phyloP scores from a whole-genome alignment of 2,113 vertebrate species.

The Rattus rattus region DNA sequence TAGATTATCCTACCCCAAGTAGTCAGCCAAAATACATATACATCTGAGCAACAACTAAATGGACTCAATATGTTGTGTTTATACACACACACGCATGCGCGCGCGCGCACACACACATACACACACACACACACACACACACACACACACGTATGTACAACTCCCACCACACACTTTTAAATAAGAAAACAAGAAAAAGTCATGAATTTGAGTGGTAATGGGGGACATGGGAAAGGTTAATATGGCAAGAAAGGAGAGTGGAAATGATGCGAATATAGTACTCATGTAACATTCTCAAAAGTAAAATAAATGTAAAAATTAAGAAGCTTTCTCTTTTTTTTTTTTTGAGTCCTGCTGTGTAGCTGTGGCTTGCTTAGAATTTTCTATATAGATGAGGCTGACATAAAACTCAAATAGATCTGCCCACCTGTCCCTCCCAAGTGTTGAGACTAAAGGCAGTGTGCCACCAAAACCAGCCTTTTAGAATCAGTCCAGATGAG shows the following conservation, averaged over 20 bases:
- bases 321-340: neutral
- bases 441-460: neutral
- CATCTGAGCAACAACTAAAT: neutral
- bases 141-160: neutral
- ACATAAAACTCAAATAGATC: neutral
- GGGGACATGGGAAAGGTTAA: neutral
- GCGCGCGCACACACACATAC: neutral
- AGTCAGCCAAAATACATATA: neutral
- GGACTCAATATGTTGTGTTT: neutral
- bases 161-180: neutral
- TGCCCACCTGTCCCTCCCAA: neutral
- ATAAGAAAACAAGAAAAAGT: neutral
- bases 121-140: too few species aligned
- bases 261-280: neutral
- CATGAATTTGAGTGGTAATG: neutral
- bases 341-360: neutral
- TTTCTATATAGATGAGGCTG: neutral
- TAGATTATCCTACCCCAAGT: neutral
- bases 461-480: neutral
- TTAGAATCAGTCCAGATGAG: neutral
- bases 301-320: neutral
- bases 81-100: neutral
- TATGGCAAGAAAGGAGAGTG: neutral
- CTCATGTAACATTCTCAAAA: neutral
- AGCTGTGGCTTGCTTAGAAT: neutral